These are phyloP conservation scores for Panagrolaimus sp. DNA, from an alignment of 1,140 invertebrate genomes.

Conservation along the genomic window DNA sequence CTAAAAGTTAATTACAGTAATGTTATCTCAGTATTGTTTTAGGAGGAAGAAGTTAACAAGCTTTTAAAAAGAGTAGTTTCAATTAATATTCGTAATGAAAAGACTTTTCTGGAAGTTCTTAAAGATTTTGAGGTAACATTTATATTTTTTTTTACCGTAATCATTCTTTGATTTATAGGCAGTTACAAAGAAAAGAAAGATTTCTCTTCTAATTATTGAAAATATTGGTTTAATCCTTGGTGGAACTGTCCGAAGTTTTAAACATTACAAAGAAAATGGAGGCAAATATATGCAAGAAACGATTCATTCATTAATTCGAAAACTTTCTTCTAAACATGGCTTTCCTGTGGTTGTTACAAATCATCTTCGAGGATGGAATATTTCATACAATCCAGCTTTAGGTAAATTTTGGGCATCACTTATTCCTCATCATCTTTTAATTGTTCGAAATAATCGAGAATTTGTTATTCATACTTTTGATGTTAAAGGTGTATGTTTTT, in stretches of 20 bases:
- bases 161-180: background rate
- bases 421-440: background rate
- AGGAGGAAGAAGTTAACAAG: background rate
- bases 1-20: background rate
- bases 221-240: conserved; percentile 7
- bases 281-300: background rate
- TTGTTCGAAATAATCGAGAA: background rate
- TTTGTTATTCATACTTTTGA: no score
- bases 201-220: background rate
- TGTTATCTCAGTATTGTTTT: background rate
- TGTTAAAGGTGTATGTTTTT: no score
- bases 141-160: background rate
- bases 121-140: background rate
- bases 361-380: conserved; percentile 1
- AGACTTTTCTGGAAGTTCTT: background rate
- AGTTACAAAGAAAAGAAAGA: background rate
- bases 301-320: background rate
- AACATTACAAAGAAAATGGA: background rate
- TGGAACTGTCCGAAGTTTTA: background rate
- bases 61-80: background rate
- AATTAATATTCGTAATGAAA: background rate
- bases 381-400: background rate
- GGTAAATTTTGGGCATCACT: background rate
- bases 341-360: conserved; percentile 2
- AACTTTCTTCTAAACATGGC: background rate